Conservation (phyloP, 2,797 vertebrate species). For the Lagocephalus sceleratus region DNA sequence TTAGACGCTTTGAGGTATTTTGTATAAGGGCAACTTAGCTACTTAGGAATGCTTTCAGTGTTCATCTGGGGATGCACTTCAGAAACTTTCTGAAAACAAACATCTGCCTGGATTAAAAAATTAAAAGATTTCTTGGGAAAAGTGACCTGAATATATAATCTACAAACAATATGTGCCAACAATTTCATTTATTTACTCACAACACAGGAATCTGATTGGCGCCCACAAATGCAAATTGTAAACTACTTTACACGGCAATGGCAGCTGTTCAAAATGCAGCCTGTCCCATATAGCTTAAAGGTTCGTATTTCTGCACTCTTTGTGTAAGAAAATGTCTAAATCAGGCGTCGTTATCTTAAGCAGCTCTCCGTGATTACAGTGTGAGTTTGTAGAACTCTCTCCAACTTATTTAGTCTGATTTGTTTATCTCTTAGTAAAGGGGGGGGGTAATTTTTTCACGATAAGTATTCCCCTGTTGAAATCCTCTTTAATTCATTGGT, state of each 20-base stretch:
- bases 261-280: slow-evolving; percentile 61
- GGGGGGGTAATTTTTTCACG: slow-evolving; percentile 39
- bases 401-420: slow-evolving; percentile 77
- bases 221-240: slow-evolving; percentile 75
- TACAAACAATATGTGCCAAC: slow-evolving; percentile 77
- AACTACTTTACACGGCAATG: slow-evolving; percentile 70
- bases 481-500: slow-evolving; percentile 81
- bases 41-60: slow-evolving; percentile 81
- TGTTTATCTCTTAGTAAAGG: slow-evolving; percentile 74
- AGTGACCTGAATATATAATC: slow-evolving; percentile 83
- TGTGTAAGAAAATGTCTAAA: slow-evolving; percentile 75
- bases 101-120: slow-evolving; percentile 81
- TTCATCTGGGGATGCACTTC: slow-evolving; percentile 78
- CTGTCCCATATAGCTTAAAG: slow-evolving; percentile 74
- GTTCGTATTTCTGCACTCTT: slow-evolving; percentile 69
- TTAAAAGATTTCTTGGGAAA: slow-evolving; percentile 74
- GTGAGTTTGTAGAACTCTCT: slow-evolving; percentile 75
- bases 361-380: slow-evolving; percentile 72
- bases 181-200: slow-evolving; percentile 73
- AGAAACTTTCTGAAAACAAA: slow-evolving; percentile 80
- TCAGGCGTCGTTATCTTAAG: slow-evolving; percentile 78
- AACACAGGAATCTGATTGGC: slow-evolving; percentile 71
- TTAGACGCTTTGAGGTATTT: slow-evolving; percentile 81
- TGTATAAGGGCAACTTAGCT: slow-evolving; percentile 79
- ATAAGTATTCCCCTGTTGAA: slow-evolving; percentile 74